Conservation (phyloP, 2,113 vertebrate genomes). For the Pluvialis apricaria region DNA sequence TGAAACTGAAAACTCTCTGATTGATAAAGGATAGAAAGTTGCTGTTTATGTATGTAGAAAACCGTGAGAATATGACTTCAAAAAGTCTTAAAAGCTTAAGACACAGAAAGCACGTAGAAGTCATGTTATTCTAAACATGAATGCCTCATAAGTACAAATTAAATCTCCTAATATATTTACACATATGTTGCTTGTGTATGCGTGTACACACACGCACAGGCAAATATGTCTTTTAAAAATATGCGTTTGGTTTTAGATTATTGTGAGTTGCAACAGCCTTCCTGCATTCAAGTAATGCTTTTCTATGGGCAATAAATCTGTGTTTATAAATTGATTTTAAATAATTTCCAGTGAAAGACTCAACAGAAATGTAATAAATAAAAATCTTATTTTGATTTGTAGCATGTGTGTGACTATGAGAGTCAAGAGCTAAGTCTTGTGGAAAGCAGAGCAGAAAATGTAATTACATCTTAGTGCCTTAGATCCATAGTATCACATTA, state of each 20-base stretch:
- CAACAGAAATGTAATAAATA: background rate
- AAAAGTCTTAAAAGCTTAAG: background rate
- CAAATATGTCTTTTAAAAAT: background rate
- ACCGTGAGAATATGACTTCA: background rate
- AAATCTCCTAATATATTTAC: background rate
- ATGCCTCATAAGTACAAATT: background rate
- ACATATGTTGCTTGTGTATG: background rate
- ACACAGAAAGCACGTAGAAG: background rate
- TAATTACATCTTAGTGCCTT: background rate
- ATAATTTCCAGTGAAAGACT: background rate
- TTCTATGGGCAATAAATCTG: background rate
- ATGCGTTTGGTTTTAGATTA: background rate
- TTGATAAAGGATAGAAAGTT: background rate
- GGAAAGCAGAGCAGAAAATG: background rate
- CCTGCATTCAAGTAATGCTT: background rate
- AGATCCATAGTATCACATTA: background rate
- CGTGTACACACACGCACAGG: accelerated
- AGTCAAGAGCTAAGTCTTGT: background rate
- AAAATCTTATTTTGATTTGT: background rate
- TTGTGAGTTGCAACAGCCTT: background rate
- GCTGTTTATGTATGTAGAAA: background rate
- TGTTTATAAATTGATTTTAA: background rate
- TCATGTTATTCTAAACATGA: background rate
- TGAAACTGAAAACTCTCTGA: background rate
- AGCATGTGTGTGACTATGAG: background rate